A percentile compares a stretch with the other conserved stretches of the same genome.
phyloP scores from a whole-genome alignment of 2,797 vertebrate species.

The Dendrocincla fuliginosa region DNA sequence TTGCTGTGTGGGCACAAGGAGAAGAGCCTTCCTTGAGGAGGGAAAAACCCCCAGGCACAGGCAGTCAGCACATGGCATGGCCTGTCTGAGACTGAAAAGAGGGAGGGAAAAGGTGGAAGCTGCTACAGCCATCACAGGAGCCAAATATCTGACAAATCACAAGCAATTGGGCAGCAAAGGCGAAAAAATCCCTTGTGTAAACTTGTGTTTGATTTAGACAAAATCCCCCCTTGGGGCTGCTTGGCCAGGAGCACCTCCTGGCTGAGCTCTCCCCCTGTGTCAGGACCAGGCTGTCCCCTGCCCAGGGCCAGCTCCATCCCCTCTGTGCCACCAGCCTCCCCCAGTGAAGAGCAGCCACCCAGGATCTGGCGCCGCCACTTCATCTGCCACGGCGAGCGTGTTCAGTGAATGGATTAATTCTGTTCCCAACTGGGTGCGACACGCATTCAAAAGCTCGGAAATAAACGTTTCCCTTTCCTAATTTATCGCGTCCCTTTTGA shows the following conservation, averaged over 20 bases:
- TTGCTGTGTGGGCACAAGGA: not conserved
- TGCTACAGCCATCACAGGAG: not conserved
- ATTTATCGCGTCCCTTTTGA: not conserved
- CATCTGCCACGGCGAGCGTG: not conserved
- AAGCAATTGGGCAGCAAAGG: not conserved
- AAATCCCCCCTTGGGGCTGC: not conserved
- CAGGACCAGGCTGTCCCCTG: not conserved
- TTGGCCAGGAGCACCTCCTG: not conserved
- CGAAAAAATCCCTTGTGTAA: accelerated
- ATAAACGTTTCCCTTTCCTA: slow-evolving; percentile 40
- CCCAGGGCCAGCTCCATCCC: accelerated
- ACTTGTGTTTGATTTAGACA: not conserved
- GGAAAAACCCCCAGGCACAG: accelerated
- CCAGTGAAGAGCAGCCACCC: not conserved
- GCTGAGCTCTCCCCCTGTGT: not conserved
- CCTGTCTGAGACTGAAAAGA: not conserved
- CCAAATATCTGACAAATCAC: not conserved
- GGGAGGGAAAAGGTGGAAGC: not conserved
- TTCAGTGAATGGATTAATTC: slow-evolving; percentile 39
- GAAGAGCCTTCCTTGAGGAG: not conserved
- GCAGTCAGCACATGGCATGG: accelerated
- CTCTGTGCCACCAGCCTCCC: not conserved
- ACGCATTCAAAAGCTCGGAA: not conserved
- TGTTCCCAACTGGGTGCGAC: not conserved
- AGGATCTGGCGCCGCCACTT: not conserved